Base-by-base conservation (phyloP, 64 coral and sea anemone species). In the Pachyseris speciosa region DNA sequence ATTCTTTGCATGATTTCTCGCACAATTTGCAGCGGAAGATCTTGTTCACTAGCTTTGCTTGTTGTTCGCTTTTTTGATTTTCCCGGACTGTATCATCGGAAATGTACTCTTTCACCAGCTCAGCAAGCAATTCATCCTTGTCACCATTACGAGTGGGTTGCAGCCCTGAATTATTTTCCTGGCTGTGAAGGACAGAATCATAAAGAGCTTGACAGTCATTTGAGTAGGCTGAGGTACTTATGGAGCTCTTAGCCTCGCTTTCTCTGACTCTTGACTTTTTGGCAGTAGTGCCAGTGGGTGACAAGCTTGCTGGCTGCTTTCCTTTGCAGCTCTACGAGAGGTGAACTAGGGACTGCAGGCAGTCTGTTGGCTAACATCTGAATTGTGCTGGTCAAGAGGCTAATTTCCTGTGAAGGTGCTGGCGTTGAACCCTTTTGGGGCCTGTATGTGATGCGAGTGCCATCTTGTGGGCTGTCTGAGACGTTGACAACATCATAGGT, bases 1-100 rank as follows among this genome's bases (percentile, higher is more conserved):
- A n/a, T 59, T 81, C 77, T 47, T 55, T 30, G 19, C 45, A 36
- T 9, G 77, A 49, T 81, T 81, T 81, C 24, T 81, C 77, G 77
- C 41, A 16, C 44, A 81, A 42, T 32, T 59, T 50, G 52, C 52
- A 53, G 77, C 27, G 77, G 44, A 81, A 59, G 38, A 60, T 81
- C 31, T 81, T 81, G 44, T 81, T 34, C 19, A 58, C 44, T 50
- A 60, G 28, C 52, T 81, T 81, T 8, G 79, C 55, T 32, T 29
- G 79, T 55, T 48, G 37, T 58, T 80, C 30, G 47, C 31, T 80
- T 80, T 55, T n/a, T n/a, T n/a, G n/a, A n/a, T n/a, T 50, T 50
- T 81, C 77, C 30, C 50, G 38, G 10, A 81, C 32, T 34, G 15
- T 53, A 33, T 81, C 47, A 9, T 81, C 77, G 33, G 77, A 81